Evolutionary conservation across 92 coral and sea anemone species (phyloP).

Genomic region (Parazoanthus darwini): DNA sequence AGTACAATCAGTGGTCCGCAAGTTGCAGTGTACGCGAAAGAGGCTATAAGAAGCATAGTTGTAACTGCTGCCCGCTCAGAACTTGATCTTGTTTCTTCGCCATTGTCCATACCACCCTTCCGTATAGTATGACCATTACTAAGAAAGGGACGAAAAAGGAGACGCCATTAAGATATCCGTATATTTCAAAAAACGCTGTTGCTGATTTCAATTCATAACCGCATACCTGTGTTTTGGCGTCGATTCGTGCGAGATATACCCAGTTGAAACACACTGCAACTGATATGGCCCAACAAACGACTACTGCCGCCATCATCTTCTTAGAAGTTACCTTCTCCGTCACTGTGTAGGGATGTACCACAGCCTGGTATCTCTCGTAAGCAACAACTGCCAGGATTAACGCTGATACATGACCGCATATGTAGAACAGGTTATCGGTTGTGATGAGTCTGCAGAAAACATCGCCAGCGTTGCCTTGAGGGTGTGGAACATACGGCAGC

Average conservation of each 20-base stretch:
- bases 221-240: neutral
- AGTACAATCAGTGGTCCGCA: conserved; percentile 15
- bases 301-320: conserved; percentile 6
- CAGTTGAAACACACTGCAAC: conserved; percentile 5
- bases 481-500: no score
- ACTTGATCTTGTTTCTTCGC: conserved; percentile 13
- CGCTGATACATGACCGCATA: no score
- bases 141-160: neutral
- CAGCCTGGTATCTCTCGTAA: no score
- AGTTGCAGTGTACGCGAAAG: neutral
- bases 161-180: neutral
- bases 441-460: no score
- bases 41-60: neutral
- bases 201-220: neutral
- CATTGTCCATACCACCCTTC: conserved; percentile 13
- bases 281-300: conserved; percentile 6
- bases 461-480: no score
- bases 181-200: neutral
- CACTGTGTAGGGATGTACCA: no score
- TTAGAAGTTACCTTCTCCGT: neutral
- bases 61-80: conserved; percentile 22
- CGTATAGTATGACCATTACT: neutral
- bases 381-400: no score
- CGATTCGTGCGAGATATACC: neutral
- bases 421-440: no score